Evolutionary conservation across 2,113 vertebrate species (phyloP), one percentile per base, ranked within the genome.

Genomic region (Rhabdomys dilectus): DNA sequence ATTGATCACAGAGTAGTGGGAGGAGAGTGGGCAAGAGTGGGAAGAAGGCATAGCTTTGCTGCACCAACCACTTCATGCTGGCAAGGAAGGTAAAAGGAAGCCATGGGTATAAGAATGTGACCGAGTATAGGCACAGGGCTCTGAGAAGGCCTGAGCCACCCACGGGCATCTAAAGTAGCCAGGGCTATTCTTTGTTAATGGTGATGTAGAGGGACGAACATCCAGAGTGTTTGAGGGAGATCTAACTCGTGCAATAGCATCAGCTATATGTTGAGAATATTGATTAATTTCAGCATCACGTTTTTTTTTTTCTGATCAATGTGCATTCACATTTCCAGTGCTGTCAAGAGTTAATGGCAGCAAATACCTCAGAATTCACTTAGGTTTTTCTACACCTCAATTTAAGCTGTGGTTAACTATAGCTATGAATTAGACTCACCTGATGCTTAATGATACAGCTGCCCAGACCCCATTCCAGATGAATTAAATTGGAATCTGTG

Each of bases 401-500:
- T 94, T 89, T 80, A 88, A 96, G 80, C n/a, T 75, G 56, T 84
- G 53, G 64, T 96, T 97, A 96, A 96, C 58, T 13, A 34, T 58
- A 91, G 42, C 91, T 58, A 39, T 76, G 82, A 96, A 93, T 96
- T 95, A 96, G 86, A 95, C 84, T 97, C 94, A 91, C 89, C 85
- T 89, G 77, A 95, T 31, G 87, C 77, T 97, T 92, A 95, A 94
- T 97, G 91, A 45, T 48, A 91, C 96, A 72, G 92, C 87, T 96
- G 95, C 81, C 77, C 60, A 68, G 91, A 94, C 91, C 80, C 89
- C 91, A 93, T 95, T 96, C 88, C 91, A 75, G 89, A 91, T 96
- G 91, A 96, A 91, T 96, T 98, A 98, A 96, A 96, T 92, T 92
- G 89, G 86, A 97, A 81, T 75, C 94, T 82, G 86, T 93, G 78